Base-by-base conservation (phyloP, 2,888 invertebrate genomes). In the Aphidius colemani region DNA sequence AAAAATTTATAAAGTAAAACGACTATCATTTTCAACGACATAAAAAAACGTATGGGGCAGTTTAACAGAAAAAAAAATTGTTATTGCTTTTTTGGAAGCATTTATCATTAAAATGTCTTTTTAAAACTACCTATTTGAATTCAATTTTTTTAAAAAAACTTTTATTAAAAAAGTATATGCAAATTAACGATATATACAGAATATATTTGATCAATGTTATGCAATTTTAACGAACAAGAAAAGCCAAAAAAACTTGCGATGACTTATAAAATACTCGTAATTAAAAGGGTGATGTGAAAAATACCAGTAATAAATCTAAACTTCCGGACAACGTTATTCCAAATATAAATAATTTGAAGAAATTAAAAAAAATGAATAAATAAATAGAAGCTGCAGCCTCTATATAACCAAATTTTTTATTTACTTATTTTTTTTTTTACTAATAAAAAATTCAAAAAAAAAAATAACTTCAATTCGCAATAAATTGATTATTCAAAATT, bases 261-360 rank as follows among this genome's bases (percentile, higher is more conserved):
- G 30, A 30, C 4, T 30, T 30, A 30, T 30, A 30, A 30, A 30
- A 30, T 30, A 30, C 56, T 61, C 67, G 72, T 72, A 72, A 72
- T 72, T 72, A 72, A 72, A 72, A 72, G 66, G 69, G 68, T 67
- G 66, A 48, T 63, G 68, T 71, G 69, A 71, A 64, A 63, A 71
- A 72, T 69, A 71, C 63, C 67, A 58, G 66, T 60, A 66, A 71
- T 72, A 69, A 71, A 73, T 73, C 64, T 63, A 46, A 56, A 50
- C 57, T 60, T 55, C 48, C 53, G 62, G 69, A 71, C 70, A 67
- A 69, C 69, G 69, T 65, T 68, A 67, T 64, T 59, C 67, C 66
- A 30, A 18, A 44, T 51, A 30, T 67, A 69, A 67, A 68, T 69
- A 30, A 30, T 30, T 30, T 30, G 30, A 30, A 30, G 30, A 30